phyloP scores from a whole-genome alignment of 2,113 vertebrate genomes.

The Plestiodon gilberti region DNA sequence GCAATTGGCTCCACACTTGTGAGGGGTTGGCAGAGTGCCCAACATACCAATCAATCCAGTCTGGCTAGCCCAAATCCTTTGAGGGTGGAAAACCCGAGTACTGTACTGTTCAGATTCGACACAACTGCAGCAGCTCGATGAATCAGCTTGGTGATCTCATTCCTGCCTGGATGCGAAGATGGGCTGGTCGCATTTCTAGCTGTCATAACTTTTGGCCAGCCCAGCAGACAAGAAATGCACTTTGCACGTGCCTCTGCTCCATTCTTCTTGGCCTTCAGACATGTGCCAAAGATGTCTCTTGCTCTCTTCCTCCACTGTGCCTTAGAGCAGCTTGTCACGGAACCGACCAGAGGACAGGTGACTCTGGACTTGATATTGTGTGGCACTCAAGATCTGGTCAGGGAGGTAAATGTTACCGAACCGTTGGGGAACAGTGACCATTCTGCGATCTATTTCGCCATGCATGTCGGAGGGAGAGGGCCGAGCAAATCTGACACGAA shows the following conservation, averaged over 20 bases:
- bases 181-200: not conserved
- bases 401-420: no score
- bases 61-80: constrained; percentile 1
- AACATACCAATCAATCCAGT: constrained; percentile 14
- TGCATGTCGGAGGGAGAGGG: no score
- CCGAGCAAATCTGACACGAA: no score
- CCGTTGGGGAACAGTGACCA: no score
- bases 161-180: not conserved
- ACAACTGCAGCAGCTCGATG: constrained; percentile 19
- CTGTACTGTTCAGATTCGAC: not conserved
- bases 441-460: no score
- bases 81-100: not conserved
- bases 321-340: no score
- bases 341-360: no score
- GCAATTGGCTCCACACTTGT: not conserved
- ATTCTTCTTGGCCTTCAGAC: not conserved
- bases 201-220: not conserved
- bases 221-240: not conserved
- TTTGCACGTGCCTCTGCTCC: not conserved
- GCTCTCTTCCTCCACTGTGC: not conserved
- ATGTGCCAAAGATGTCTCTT: no score
- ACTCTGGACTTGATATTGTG: no score
- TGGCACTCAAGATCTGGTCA: no score
- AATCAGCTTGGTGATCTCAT: not conserved
- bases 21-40: not conserved